Base-by-base conservation (phyloP, 1,140 invertebrate genomes). In the Brachystomella parvula region DNA sequence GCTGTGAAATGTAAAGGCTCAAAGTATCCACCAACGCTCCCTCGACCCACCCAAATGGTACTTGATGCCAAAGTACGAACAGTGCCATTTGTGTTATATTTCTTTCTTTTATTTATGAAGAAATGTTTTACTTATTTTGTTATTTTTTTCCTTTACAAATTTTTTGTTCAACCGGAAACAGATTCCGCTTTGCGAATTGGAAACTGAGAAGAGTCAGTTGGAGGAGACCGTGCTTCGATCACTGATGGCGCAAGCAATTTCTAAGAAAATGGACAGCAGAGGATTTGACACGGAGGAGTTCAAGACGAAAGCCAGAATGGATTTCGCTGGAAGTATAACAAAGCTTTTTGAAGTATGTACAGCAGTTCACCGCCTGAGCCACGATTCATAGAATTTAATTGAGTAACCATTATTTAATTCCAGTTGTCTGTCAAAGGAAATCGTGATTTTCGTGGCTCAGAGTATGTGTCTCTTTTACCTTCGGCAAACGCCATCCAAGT, bases 1-100 rank as follows among this genome's bases (percentile, higher is more conserved):
- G 90, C 87, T 39, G 86, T 97, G 56, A 80, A 90, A 12, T 97
- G 94, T 74, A 91, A 92, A 77, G 94, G 92, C 24, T 82, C 85
- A 26, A 82, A 85, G 35, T 96, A 92, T 80, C 95, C 95, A 3
- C 82, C 85, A 15, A 92, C 92, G 0, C 84, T 87, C 56, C 94
- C 94, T 1, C 83, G 87, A 63, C 94, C 94, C 2, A 88, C 87
- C 65, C 79, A 93, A 0, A 82, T 83, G 30, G 86, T 93, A 75
- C 75, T 92, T 64, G 77, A 82, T 33, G 78, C 89, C 73, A 78
- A 82, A 76, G 82, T 87, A 69, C 67, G 28, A 1, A 44, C 24
- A 19, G 19, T 32, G n/a, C 15, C 17, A 44, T 39, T 39, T 19
- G 6, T 19, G 19, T 39, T 39, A 39, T 9, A 39, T 19, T 39